phyloP scores from a whole-genome alignment of 37 sponge, comb jelly and placozoan genomes.

The Geodia barretti region DNA sequence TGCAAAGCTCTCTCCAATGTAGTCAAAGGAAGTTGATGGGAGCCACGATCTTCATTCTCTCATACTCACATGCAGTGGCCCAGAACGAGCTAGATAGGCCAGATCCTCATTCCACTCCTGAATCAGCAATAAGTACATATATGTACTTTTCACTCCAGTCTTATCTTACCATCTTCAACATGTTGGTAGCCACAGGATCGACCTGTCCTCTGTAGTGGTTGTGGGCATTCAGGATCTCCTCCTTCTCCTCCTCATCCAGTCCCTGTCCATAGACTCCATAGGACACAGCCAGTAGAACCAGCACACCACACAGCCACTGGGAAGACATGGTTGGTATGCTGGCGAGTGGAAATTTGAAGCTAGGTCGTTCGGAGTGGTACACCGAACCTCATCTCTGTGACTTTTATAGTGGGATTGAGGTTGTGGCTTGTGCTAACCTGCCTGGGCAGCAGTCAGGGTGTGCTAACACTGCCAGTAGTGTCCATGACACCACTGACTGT shows the following conservation, averaged over 20 bases:
- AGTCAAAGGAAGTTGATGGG: conserved; percentile 24
- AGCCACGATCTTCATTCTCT: conserved; percentile 31
- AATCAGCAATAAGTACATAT: too few species aligned
- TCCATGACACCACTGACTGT: too few species aligned
- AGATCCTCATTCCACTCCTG: conserved; percentile 50
- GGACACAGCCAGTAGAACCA: neutral
- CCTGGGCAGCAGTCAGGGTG: too few species aligned
- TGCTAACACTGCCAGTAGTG: too few species aligned
- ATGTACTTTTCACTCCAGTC: too few species aligned
- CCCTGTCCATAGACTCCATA: neutral
- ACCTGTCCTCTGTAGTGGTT: conserved; percentile 33
- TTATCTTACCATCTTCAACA: conserved; percentile 41
- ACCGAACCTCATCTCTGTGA: too few species aligned
- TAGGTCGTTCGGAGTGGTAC: too few species aligned
- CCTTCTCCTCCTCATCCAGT: conserved; percentile 19
- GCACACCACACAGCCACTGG: neutral
- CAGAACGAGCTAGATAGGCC: conserved; percentile 52
- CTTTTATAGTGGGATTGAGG: too few species aligned
- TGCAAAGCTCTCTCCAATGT: conserved; percentile 22
- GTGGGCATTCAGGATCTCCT: conserved; percentile 43
- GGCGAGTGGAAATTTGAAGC: too few species aligned
- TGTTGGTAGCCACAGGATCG: conserved; percentile 49
- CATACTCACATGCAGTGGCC: conserved; percentile 39
- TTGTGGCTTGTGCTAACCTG: too few species aligned
- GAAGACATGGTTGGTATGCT: neutral